Evolutionary conservation across 2,797 vertebrate genomes (phyloP).

Genomic region (Pagetopsis macropterus): DNA sequence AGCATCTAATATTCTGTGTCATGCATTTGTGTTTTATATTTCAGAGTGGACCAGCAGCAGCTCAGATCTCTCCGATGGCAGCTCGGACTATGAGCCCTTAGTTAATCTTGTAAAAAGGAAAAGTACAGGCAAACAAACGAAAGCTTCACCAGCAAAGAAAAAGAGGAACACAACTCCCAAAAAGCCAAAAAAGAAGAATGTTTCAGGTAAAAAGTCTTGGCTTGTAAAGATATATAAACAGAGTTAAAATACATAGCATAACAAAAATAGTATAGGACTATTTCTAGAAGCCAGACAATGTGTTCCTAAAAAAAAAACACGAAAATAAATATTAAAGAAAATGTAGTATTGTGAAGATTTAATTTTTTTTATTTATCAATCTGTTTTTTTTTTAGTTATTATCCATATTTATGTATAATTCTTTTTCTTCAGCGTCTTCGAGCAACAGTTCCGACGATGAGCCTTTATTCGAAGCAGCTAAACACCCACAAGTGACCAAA

Average conservation of each 20-base stretch:
- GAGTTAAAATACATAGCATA: background rate
- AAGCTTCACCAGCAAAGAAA: background rate
- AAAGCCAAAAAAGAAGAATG: constrained; percentile 26
- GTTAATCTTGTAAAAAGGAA: constrained; percentile 48
- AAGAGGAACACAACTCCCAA: background rate
- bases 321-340: background rate
- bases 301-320: background rate
- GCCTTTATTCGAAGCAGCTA: constrained; percentile 17
- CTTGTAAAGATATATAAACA: background rate
- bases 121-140: constrained; percentile 1
- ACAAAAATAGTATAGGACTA: background rate
- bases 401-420: background rate
- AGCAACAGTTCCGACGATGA: constrained; percentile 58
- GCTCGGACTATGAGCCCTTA: constrained; percentile 68
- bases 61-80: constrained; percentile 28
- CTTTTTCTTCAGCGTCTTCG: constrained; percentile 29
- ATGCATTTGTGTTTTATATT: too few species aligned
- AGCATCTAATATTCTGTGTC: too few species aligned
- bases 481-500: constrained; percentile 70
- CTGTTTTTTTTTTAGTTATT: background rate
- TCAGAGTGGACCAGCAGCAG: too few species aligned
- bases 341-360: background rate
- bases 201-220: constrained; percentile 32
- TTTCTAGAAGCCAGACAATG: background rate
- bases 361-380: too few species aligned